Evolutionary conservation across 2,888 invertebrate species (phyloP).

Genomic region (Mimachlamys varia): DNA sequence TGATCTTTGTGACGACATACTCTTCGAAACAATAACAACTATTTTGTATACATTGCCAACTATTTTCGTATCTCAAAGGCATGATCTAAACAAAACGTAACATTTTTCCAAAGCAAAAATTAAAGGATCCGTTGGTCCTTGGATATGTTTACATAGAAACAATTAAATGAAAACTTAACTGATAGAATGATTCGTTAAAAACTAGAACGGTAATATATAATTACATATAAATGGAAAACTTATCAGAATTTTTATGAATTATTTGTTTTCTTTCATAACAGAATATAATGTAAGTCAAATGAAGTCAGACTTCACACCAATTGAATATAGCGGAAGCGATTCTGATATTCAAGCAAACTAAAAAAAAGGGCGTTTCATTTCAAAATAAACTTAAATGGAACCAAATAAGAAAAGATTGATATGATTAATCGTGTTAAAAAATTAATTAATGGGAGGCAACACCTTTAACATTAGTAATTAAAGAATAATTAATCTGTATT

Average conservation of each 20-base stretch:
- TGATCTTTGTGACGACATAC: not conserved
- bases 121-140: not conserved
- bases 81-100: not conserved
- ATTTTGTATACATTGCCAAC: not conserved
- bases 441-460: not conserved
- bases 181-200: not conserved
- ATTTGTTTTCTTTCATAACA: not conserved
- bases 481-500: not conserved
- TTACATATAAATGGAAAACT: not conserved
- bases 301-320: not conserved
- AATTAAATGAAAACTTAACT: not conserved
- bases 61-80: not conserved
- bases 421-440: not conserved
- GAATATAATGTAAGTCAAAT: not conserved
- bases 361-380: not conserved
- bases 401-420: not conserved
- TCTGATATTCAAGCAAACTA: not conserved
- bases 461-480: not conserved
- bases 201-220: not conserved
- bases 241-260: not conserved
- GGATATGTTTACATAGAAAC: not conserved
- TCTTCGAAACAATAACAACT: conserved; percentile 11
- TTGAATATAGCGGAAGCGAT: not conserved
- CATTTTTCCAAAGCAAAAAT: not conserved
- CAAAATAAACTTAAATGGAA: not conserved